A percentile compares a stretch with the other conserved stretches of the same genome.
Conservation (phyloP, 2,113 vertebrate genomes). For the Xyliphius kryptos region DNA sequence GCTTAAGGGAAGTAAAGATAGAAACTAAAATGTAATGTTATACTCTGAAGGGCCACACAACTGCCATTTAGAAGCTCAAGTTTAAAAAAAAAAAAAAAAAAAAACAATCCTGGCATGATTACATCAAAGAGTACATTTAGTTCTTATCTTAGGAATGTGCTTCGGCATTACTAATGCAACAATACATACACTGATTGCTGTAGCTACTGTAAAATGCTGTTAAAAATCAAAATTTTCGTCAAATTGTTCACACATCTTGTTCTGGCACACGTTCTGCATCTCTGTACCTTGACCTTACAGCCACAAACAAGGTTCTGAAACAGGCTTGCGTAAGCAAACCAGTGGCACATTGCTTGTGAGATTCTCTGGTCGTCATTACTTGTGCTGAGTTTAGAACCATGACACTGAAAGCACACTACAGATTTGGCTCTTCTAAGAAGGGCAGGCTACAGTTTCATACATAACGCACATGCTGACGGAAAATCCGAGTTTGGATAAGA, state of each 20-base stretch:
- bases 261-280: background rate
- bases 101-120: background rate
- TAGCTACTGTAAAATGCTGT: no score
- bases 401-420: background rate
- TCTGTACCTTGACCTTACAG: background rate
- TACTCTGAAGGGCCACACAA: no score
- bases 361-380: background rate
- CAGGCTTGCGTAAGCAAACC: background rate
- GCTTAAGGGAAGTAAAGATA: no score
- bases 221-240: no score
- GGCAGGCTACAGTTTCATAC: conserved; percentile 2
- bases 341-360: background rate
- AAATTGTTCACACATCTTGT: no score
- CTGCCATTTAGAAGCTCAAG: background rate
- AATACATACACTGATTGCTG: no score
- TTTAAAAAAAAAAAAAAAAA: background rate
- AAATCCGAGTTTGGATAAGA: background rate
- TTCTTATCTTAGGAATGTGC: background rate
- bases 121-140: background rate
- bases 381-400: background rate
- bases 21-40: no score
- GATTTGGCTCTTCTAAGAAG: background rate
- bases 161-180: background rate
- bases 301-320: background rate
- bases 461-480: background rate